Evolutionary conservation across 2,888 invertebrate species (phyloP), one percentile per base, ranked within the genome.

Genomic region (Acrobasis consociella): DNA sequence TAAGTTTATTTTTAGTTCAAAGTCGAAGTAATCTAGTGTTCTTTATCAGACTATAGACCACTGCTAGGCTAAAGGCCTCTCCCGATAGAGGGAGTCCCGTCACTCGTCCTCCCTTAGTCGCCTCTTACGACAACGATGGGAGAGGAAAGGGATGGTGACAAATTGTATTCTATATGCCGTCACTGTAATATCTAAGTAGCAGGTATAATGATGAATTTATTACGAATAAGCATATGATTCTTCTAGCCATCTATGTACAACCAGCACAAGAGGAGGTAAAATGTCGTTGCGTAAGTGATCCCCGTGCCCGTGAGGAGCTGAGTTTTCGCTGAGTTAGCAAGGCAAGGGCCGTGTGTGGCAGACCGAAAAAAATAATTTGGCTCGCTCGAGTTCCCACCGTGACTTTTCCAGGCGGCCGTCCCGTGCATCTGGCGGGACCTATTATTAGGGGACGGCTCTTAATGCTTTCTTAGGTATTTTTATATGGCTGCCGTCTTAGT

Each of bases 341-440:
- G 89, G 90, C 87, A 83, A 85, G 89, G 90, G 89, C 85, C 87
- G 86, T 87, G 91, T 92, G 89, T 87, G 91, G 89, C 80, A 91
- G 91, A 91, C 91, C 91, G 91, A 91, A 90, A 91, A 90, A 91
- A 91, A 90, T 89, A 85, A 92, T 90, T 91, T 89, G 85, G 85
- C 77, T 81, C 91, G 91, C 89, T 90, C 86, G 90, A 89, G 85
- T 87, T 85, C 81, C 84, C 88, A 81, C 84, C 83, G 89, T 89
- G 90, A 91, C 89, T 91, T 91, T 91, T 90, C 89, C 89, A 87
- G 83, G 82, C 88, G 83, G 84, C 86, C 89, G 91, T 91, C 89
- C 86, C 87, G 86, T 89, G 88, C 92, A 92, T 91, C 91, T 91
- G 92, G 90, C 91, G 90, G 86, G 83, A 82, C 89, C 86, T 89